Conservation (phyloP, 1,140 invertebrate species). For the Goniozus legneri region DNA sequence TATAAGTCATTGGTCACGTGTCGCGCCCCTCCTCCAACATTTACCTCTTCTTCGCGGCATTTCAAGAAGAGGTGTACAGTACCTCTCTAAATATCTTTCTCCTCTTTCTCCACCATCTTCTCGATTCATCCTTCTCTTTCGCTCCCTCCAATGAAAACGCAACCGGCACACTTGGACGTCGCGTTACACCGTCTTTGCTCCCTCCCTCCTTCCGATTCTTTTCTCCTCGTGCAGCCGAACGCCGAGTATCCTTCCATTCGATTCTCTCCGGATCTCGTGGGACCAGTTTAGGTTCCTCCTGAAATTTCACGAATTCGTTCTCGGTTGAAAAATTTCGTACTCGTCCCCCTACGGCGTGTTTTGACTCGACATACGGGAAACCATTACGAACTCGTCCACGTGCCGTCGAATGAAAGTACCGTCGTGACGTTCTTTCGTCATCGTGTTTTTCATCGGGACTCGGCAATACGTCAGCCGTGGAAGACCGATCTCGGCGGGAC, state of each 20-base stretch:
- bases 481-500: no score
- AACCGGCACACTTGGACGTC: neutral
- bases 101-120: conserved; percentile 1
- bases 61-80: conserved; percentile 34
- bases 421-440: no score
- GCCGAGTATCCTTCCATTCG: conserved; percentile 13
- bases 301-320: conserved; percentile 11
- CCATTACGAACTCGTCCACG: no score
- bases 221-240: conserved; percentile 11
- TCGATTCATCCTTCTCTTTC: neutral
- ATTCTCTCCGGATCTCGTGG: conserved; percentile 2
- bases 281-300: conserved; percentile 13
- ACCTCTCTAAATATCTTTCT: conserved; percentile 17
- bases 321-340: no score
- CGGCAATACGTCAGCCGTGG: no score
- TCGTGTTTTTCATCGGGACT: no score
- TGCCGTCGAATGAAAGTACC: no score
- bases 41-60: conserved; percentile 17
- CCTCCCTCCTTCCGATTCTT: conserved; percentile 3
- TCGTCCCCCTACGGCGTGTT: no score
- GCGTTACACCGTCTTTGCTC: neutral
- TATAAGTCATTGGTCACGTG: conserved; percentile 55
- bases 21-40: conserved; percentile 18
- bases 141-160: neutral
- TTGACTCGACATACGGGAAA: no score